Conservation (phyloP, 1,140 invertebrate species). For the Drosophila virilis region DNA sequence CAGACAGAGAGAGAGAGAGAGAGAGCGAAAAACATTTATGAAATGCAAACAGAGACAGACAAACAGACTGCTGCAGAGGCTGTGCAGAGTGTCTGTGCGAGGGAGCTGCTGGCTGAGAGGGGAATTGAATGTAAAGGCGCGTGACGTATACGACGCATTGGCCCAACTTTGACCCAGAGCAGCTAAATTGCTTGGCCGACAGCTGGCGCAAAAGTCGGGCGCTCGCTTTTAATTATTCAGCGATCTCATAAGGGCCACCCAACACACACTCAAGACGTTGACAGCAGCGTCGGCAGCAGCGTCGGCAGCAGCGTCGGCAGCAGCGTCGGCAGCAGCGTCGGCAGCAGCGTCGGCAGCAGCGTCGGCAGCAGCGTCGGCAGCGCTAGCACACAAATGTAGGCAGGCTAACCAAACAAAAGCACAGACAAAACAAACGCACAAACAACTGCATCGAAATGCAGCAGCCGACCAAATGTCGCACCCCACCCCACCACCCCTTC, state of each 20-base stretch:
- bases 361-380: not conserved
- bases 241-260: slow-evolving; percentile 51
- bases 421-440: slow-evolving; percentile 47
- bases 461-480: slow-evolving; percentile 48
- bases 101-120: not conserved
- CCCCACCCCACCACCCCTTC: not conserved
- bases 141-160: slow-evolving; percentile 49
- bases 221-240: slow-evolving; percentile 74
- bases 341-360: slow-evolving; percentile 1
- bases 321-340: not conserved
- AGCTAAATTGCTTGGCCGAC: slow-evolving; percentile 76
- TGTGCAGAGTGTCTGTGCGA: not conserved
- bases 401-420: slow-evolving; percentile 1
- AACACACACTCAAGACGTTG: slow-evolving; percentile 5
- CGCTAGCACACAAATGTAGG: slow-evolving; percentile 5
- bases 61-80: not conserved
- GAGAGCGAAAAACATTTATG: not conserved
- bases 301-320: not conserved
- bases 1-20: not conserved
- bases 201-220: slow-evolving; percentile 71
- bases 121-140: slow-evolving; percentile 7
- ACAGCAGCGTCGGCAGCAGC: slow-evolving; percentile 2
- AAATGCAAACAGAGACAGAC: slow-evolving; percentile 2
- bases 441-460: slow-evolving; percentile 57
- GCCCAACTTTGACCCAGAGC: slow-evolving; percentile 76